Base-by-base conservation (phyloP, 1,140 invertebrate species). In the Spodoptera litura region DNA sequence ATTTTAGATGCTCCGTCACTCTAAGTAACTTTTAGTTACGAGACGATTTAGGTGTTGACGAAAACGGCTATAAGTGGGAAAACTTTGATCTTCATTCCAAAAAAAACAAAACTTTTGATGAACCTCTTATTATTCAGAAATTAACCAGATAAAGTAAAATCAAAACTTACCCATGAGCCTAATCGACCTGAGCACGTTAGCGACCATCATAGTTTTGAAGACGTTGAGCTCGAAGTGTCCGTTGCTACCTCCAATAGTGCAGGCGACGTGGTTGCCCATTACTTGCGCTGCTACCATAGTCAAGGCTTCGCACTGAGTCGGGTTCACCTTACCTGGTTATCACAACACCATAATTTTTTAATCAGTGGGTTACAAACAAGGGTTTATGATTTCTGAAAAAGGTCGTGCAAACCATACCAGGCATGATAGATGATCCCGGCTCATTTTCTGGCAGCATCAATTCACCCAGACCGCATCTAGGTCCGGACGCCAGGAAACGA, bases 221-320 rank as follows among this genome's bases (percentile, higher is more conserved):
- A 99, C 99, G 94, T 99, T 99, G 5, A 99, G 95, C 94, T 99
- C 99, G 95, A 99, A 99, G 94, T 99, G 99, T 3, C 99, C 99
- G 87, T 99, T 99, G 79, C 97, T 97, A n/a, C 98, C 99, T 56
- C 98, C 99, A 51, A 99, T 90, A 1, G 97, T 98, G 8, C 98
- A 97, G 0, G 99, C 99, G 12, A 99, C 98, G 91, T 99, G 98
- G 95, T 99, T 99, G 44, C 99, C 99, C 97, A 99, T 99, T 31
- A 99, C 98, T 95, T 99, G 99, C 38, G 98, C 98, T n/a, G 98
- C 98, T 1, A 99, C 97, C 99, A 99, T 99, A 0, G 99, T 99
- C 10, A 99, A 96, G 0, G 99, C 97, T 94, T 99, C 99, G 93
- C 99, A 99, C 91, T 99, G 99, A 0, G 99, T 99, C 55, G 99